Conservation (phyloP, 2,888 invertebrate species). For the Hemistola chrysoprasaria region DNA sequence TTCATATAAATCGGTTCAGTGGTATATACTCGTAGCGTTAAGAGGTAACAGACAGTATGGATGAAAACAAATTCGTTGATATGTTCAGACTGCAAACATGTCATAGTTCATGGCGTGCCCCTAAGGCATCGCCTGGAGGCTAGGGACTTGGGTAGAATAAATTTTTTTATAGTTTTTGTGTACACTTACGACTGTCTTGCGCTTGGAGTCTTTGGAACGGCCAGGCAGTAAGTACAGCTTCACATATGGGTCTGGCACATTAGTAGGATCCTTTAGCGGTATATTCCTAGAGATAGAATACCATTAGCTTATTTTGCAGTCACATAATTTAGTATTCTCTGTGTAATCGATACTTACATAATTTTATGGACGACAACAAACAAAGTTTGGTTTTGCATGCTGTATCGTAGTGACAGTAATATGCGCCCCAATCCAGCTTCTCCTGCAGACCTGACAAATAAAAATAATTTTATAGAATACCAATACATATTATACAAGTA, state of each 20-base stretch:
- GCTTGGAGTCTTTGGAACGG: constrained; percentile 91
- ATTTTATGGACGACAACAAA: constrained; percentile 94
- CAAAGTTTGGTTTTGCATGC: constrained; percentile 90
- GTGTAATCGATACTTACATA: constrained; percentile 90
- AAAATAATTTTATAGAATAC: no score
- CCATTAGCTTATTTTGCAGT: neutral
- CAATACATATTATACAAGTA: no score
- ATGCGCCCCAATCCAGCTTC: constrained; percentile 90
- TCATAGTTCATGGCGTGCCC: no score
- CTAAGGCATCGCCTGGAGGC: no score
- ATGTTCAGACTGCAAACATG: no score
- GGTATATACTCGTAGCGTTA: no score
- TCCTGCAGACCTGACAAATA: constrained; percentile 82
- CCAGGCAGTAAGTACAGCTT: constrained; percentile 93
- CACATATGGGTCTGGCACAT: constrained; percentile 95
- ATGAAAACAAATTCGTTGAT: no score
- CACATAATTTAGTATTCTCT: no score
- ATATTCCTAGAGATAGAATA: constrained; percentile 83
- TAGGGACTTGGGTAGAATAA: no score
- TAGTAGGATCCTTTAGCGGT: constrained; percentile 90
- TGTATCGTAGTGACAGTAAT: constrained; percentile 92
- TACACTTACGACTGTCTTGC: constrained; percentile 89
- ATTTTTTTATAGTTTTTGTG: no score
- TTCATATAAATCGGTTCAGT: no score
- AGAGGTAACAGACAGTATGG: no score